Base-by-base conservation (phyloP, 2,113 vertebrate genomes). In the Albula goreensis region DNA sequence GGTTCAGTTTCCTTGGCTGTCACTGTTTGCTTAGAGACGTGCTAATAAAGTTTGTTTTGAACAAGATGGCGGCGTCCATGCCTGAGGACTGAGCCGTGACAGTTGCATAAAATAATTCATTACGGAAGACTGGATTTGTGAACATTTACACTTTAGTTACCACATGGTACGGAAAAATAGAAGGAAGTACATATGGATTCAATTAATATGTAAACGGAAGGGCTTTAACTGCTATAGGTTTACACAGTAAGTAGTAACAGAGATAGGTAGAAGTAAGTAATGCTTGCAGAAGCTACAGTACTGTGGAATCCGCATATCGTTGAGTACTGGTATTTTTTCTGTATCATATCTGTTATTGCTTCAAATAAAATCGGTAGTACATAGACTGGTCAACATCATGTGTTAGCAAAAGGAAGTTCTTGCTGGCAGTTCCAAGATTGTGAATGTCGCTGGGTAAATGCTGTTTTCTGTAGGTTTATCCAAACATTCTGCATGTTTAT, bases 11-110 rank as follows among this genome's bases (percentile, higher is more conserved):
- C 31, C 31, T 41, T 41, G 31, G 31, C 25, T 51, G 49, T 51
- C n/a, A n/a, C 56, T 48, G 81, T 83, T 80, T 5, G 15, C 7
- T 74, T 50, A 12, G 19, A 19, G 31, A 6, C n/a, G n/a, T 2
- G 57, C 91, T 19, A 85, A 96, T 96, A 96, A 96, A 96, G 95
- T 90, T 94, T 8, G n/a, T 56, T 94, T 94, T 60, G 91, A 94
- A 86, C 89, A 96, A 95, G 9, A 96, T 95, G 95, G 94, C 94
- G 89, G 91, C 94, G 92, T 90, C 87, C 90, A 1, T 80, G 41
- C 70, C 0, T 81, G 17, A 86, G 88, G 89, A 82, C 88, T 93
- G 91, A 91, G 74, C 0, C 4, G 9, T 63, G 7, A n/a, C 87
- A 13, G 12, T 50, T 25, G 17, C 48, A 48, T 48, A 56, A 50